Evolutionary conservation across 2,888 invertebrate genomes (phyloP).

Genomic region (Hirtodrosophila alboralis): DNA sequence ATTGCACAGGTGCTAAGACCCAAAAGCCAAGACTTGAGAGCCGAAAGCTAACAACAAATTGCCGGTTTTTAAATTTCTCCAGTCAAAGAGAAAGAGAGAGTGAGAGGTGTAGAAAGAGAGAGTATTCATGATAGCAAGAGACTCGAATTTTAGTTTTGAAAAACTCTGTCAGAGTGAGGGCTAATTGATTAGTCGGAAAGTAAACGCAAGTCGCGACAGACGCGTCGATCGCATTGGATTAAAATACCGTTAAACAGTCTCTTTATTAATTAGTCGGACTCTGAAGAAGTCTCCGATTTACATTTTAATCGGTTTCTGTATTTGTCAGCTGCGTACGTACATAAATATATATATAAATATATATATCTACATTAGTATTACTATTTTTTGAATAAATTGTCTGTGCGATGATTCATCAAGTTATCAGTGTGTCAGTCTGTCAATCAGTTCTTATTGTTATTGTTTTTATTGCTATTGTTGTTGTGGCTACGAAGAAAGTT

Average conservation of each 20-base stretch:
- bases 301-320: conserved; percentile 31
- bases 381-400: background rate
- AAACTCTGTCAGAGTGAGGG: conserved; percentile 32
- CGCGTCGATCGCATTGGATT: conserved; percentile 26
- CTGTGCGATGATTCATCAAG: conserved; percentile 50
- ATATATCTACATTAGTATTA: too few relatives aligned
- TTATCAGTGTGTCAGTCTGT: conserved; percentile 16
- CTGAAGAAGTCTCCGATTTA: conserved; percentile 34
- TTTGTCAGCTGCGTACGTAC: conserved; percentile 24
- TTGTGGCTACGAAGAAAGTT: conserved; percentile 65
- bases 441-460: conserved; percentile 17
- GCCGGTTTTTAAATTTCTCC: conserved; percentile 58
- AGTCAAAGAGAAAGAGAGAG: conserved; percentile 5
- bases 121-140: background rate
- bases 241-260: conserved; percentile 14
- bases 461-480: conserved; percentile 15
- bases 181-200: conserved; percentile 65
- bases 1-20: conserved; percentile 40
- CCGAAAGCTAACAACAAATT: conserved; percentile 29
- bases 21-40: conserved; percentile 19
- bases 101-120: background rate
- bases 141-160: conserved; percentile 4
- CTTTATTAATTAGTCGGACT: background rate
- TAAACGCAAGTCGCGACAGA: conserved; percentile 38
- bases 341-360: too few relatives aligned